phyloP scores from a whole-genome alignment of 2,888 invertebrate species.

The Drosophila pegasa region DNA sequence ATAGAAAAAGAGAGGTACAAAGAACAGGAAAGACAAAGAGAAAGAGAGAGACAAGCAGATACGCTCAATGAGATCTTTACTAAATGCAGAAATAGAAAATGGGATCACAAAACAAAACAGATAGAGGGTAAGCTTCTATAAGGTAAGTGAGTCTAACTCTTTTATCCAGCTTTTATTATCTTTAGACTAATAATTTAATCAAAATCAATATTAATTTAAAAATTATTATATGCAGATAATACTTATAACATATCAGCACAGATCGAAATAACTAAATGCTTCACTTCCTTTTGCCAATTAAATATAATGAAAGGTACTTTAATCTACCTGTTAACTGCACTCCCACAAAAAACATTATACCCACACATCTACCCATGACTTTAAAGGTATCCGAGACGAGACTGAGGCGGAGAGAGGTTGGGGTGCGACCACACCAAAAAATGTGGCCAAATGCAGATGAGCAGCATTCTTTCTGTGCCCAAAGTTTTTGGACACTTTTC shows the following conservation, averaged over 20 bases:
- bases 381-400: neutral
- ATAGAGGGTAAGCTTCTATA: too few relatives aligned
- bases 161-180: too few relatives aligned
- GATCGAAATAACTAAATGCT: too few relatives aligned
- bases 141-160: too few relatives aligned
- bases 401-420: neutral
- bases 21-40: too few relatives aligned
- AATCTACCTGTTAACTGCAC: neutral
- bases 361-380: neutral
- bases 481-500: constrained; percentile 75
- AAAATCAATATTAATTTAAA: neutral
- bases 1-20: too few relatives aligned
- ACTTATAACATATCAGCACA: neutral
- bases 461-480: constrained; percentile 61
- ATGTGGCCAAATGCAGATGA: constrained; percentile 59
- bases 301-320: neutral
- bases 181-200: too few relatives aligned
- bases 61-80: too few relatives aligned
- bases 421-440: constrained; percentile 34
- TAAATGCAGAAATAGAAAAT: too few relatives aligned
- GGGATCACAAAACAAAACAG: too few relatives aligned
- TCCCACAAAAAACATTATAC: neutral
- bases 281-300: too few relatives aligned
- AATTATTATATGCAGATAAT: neutral
- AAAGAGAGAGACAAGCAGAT: too few relatives aligned